These are phyloP conservation scores for Mylabris phalerata DNA, from an alignment of 1,140 invertebrate genomes.

Conservation along the genomic window DNA sequence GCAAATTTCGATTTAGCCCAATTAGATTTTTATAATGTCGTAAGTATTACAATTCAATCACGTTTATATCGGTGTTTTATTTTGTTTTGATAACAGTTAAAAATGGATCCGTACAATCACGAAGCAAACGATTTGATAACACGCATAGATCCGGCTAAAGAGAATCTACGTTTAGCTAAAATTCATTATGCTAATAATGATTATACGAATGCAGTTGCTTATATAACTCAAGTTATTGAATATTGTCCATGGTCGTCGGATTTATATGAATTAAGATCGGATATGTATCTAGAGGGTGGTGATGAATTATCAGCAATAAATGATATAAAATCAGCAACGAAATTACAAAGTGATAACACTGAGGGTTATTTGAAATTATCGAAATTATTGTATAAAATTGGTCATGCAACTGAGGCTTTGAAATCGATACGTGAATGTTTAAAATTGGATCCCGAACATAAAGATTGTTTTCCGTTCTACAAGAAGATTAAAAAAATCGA, in stretches of 20 bases:
- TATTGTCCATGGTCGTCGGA: constrained; percentile 82
- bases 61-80: constrained; percentile 1
- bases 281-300: constrained; percentile 70
- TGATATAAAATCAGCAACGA: constrained; percentile 85
- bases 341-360: constrained; percentile 87
- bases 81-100: constrained; percentile 49
- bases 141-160: constrained; percentile 56
- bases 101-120: constrained; percentile 66
- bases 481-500: constrained; percentile 96
- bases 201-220: constrained; percentile 60
- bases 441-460: constrained; percentile 96
- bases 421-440: constrained; percentile 94
- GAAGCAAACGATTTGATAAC: constrained; percentile 64
- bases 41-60: constrained; percentile 51
- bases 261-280: constrained; percentile 77
- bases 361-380: constrained; percentile 80
- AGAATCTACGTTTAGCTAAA: constrained; percentile 62
- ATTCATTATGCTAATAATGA: constrained; percentile 60
- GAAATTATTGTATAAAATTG: constrained; percentile 78
- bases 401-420: constrained; percentile 85
- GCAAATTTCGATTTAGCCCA: constrained; percentile 76
- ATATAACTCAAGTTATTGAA: constrained; percentile 72
- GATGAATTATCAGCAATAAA: constrained; percentile 83
- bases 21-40: constrained; percentile 76
- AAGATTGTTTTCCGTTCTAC: constrained; percentile 92